Evolutionary conservation across 2,797 vertebrate species (phyloP), one percentile per base, ranked within the genome.

Genomic region (Philypnodon macrostomus): DNA sequence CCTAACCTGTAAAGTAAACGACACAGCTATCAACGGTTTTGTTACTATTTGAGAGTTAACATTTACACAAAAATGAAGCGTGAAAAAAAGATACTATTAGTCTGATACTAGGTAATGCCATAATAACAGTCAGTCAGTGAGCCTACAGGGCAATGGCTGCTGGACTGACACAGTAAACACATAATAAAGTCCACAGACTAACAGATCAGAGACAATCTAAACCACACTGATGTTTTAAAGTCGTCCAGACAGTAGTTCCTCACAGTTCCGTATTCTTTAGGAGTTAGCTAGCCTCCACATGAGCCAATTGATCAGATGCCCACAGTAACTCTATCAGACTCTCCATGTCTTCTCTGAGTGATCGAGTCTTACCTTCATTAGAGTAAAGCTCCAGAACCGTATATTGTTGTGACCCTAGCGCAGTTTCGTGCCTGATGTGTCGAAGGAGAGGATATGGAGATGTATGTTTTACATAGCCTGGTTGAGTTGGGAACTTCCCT

Each of bases 401-500:
- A 57, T 58, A 42, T 48, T 73, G 70, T 80, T 77, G 64, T 76
- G 82, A 79, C 73, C 73, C 80, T 63, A 53, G 72, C 68, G 56
- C 68, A 58, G 57, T 55, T 53, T 63, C 73, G 73, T 70, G 57
- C 63, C 58, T 63, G 14, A 58, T 75, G 61, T 70, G 61, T 70
- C 70, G 53, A 49, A 53, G 23, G 48, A 72, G 87, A 88, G 86
- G 88, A 90, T 89, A 87, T 88, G 80, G 77, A 73, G 72, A 63
- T 68, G 79, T 83, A 69, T 83, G 85, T 90, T 88, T 87, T 85
- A 86, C 84, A 80, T 80, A 83, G 82, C 80, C 82, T 72, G 63
- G 67, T 72, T 58, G 86, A 87, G 80, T 84, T 88, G 91, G 90
- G 91, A 91, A 92, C 87, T 92, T 92, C 91, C 91, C 88, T 87